Percentiles rank a stretch among this genome's conserved stretches.
These are phyloP conservation scores for Encarsia formosa DNA, from an alignment of 2,888 invertebrate genomes.

Conservation along the genomic window DNA sequence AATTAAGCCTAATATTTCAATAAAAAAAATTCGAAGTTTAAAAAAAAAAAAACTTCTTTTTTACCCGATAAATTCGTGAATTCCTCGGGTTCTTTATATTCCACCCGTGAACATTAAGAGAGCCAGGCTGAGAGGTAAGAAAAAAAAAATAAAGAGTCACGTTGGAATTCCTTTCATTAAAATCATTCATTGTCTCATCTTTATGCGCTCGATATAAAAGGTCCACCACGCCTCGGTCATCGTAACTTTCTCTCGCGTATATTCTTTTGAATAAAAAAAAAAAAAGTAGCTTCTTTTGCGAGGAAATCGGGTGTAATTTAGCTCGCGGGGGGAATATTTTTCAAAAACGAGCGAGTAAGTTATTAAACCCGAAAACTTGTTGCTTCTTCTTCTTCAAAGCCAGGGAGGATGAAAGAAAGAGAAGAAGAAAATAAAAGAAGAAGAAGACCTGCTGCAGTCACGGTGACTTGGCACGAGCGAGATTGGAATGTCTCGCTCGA, in stretches of 20 bases:
- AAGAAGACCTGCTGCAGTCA: constrained; percentile 35
- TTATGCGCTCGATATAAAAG: constrained; percentile 11
- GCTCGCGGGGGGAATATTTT: too few relatives aligned
- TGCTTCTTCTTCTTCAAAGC: too few relatives aligned
- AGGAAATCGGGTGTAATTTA: too few relatives aligned
- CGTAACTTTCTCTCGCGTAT: not conserved
- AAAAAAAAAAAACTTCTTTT: too few relatives aligned
- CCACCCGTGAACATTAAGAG: too few relatives aligned
- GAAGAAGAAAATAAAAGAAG: constrained; percentile 11
- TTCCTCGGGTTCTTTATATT: too few relatives aligned
- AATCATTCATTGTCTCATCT: constrained; percentile 18
- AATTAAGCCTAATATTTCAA: too few relatives aligned
- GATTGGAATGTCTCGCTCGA: constrained; percentile 45
- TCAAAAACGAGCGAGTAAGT: too few relatives aligned
- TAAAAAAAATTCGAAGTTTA: too few relatives aligned
- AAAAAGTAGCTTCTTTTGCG: too few relatives aligned
- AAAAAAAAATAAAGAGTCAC: constrained; percentile 4
- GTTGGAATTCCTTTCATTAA: constrained; percentile 17
- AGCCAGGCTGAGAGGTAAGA: constrained; percentile 1
- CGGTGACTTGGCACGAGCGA: constrained; percentile 42
- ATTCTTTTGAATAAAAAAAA: not conserved
- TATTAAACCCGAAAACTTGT: too few relatives aligned
- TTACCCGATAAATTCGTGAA: too few relatives aligned
- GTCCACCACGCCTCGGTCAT: not conserved
- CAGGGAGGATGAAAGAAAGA: constrained; percentile 6